These are phyloP conservation scores for Ceratina calcarata DNA, from an alignment of 1,140 invertebrate genomes.

Conservation along the genomic window DNA sequence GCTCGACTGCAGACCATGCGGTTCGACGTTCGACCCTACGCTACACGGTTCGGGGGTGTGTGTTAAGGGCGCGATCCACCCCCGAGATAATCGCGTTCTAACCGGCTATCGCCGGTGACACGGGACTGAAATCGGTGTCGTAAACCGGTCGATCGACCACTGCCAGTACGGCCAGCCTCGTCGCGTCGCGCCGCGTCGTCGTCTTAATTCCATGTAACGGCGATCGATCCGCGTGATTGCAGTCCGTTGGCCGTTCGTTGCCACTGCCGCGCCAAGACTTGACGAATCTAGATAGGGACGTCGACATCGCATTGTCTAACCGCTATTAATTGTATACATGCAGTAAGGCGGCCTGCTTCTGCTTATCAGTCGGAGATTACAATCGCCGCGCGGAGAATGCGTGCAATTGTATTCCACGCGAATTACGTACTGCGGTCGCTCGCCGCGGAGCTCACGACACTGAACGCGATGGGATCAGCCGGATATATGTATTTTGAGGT, in stretches of 20 bases:
- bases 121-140: conserved; percentile 15
- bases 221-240: conserved; percentile 30
- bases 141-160: conserved; percentile 18
- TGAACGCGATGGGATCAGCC: not conserved
- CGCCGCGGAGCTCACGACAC: too few relatives aligned
- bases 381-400: not conserved
- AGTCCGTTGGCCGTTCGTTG: not conserved
- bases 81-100: conserved; percentile 36
- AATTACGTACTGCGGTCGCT: not conserved
- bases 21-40: conserved; percentile 16
- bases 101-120: conserved; percentile 24
- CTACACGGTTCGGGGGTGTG: not conserved
- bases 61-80: conserved; percentile 29
- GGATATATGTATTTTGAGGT: not conserved
- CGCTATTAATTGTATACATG: conserved; percentile 10
- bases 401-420: conserved; percentile 7
- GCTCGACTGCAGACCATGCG: conserved; percentile 22
- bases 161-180: not conserved
- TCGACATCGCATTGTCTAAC: not conserved
- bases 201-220: conserved; percentile 44
- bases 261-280: too few relatives aligned
- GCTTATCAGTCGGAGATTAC: not conserved
- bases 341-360: not conserved
- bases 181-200: not conserved
- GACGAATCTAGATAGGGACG: conserved; percentile 9